Evolutionary conservation across 1,140 invertebrate genomes (phyloP), one percentile per base, ranked within the genome.

Genomic region (Drosophila ananassae): DNA sequence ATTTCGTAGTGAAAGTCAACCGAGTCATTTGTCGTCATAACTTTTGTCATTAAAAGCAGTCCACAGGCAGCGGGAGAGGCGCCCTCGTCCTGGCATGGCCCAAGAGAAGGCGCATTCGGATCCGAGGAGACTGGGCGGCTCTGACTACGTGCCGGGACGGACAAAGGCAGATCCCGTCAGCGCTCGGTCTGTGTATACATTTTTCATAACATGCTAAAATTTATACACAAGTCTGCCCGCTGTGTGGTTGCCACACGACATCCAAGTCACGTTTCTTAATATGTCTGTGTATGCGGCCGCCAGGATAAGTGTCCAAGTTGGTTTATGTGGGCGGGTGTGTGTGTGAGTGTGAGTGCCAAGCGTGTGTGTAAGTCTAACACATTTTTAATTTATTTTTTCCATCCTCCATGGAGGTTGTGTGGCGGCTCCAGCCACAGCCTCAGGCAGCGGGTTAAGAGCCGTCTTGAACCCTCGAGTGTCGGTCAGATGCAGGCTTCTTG

Each of bases 21-120:
- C 56, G 62, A 87, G 79, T 87, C 82, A 89, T 87, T 87, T 87
- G 82, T 87, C 82, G 74, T 89, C 78, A 82, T 87, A 87, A 89
- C 78, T 87, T 89, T 89, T 79, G 78, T 79, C 82, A 87, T 89
- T 85, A 82, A 75, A 78, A 72, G 72, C 75, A 30, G 51, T 60
- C 54, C 34, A 37, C 34, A 37, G 57, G 37, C 55, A 8, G 4
- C 55, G 12, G 4, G 25, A 44, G 41, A n/a, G 13, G 39, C n/a
- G 13, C 39, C 7, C n/a, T 41, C 12, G 39, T 6, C 12, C 12
- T 8, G 32, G 39, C 39, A 3, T 10, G 1, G n/a, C 39, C 39
- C 12, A 41, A 25, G 25, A 8, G 47, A 12, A n/a, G 22, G 25
- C 28, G 17, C 24, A 8, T 10, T 4, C 9, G 25, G 47, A n/a